phyloP scores from a whole-genome alignment of 2,888 invertebrate genomes.

The Barypeithes pellucidus region DNA sequence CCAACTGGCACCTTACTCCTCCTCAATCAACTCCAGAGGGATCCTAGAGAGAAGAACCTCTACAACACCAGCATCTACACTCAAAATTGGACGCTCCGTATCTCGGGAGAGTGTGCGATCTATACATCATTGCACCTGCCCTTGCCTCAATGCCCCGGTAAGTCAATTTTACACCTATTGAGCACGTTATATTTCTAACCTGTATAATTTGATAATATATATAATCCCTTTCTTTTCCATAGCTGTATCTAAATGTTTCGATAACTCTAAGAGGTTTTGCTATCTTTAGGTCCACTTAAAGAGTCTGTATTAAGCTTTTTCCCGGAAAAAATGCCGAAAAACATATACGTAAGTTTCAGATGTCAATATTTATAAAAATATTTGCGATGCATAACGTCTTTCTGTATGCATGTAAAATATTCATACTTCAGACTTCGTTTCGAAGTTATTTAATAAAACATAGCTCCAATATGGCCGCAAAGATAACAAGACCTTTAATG shows the following conservation, averaged over 20 bases:
- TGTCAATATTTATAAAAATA: no score
- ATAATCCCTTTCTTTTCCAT: constrained; percentile 15
- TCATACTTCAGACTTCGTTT: no score
- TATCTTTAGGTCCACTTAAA: constrained; percentile 6
- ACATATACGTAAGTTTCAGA: no score
- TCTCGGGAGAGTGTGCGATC: constrained; percentile 88
- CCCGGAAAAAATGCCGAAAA: no score
- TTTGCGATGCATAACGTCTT: no score
- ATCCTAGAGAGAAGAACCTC: constrained; percentile 82
- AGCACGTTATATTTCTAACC: constrained; percentile 28
- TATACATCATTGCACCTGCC: constrained; percentile 79
- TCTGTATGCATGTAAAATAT: no score
- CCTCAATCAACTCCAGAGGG: constrained; percentile 71
- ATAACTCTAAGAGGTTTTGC: constrained; percentile 1
- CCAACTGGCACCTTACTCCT: constrained; percentile 78
- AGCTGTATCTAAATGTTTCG: constrained; percentile 5
- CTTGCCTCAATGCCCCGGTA: constrained; percentile 72
- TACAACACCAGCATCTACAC: constrained; percentile 83
- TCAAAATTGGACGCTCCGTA: constrained; percentile 87
- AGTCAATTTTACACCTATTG: constrained; percentile 54
- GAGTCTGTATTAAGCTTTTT: no score
- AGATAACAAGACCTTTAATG: constrained; percentile 32
- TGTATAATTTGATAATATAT: constrained; percentile 10
- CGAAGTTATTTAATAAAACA: background rate
- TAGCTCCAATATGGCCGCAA: constrained; percentile 17